phyloP scores from a whole-genome alignment of 2,888 invertebrate species.

The Nomada ferruginata region DNA sequence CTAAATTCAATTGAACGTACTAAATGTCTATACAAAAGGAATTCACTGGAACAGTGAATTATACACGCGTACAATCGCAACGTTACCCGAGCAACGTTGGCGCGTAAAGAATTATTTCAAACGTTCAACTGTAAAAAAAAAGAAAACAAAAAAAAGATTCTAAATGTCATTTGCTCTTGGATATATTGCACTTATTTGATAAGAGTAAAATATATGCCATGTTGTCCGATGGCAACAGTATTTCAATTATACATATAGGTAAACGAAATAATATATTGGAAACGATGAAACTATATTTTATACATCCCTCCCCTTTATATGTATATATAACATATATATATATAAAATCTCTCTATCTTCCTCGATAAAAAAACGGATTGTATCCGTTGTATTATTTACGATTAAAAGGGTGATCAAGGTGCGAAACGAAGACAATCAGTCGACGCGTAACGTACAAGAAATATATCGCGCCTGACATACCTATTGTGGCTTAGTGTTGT shows the following conservation, averaged over 20 bases:
- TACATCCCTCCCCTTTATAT: slow-evolving; percentile 63
- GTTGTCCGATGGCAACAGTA: not conserved
- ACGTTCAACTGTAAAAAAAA: not conserved
- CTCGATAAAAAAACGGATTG: slow-evolving; percentile 37
- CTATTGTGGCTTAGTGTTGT: slow-evolving; percentile 81
- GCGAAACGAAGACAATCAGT: slow-evolving; percentile 34
- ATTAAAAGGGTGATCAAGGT: slow-evolving; percentile 31
- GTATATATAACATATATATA: slow-evolving; percentile 24
- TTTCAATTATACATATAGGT: not conserved
- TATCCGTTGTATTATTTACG: slow-evolving; percentile 24
- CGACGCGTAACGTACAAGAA: slow-evolving; percentile 7
- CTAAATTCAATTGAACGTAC: not conserved
- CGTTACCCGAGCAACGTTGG: too few relatives aligned
- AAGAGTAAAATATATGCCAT: slow-evolving; percentile 23
- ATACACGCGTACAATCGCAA: slow-evolving; percentile 8
- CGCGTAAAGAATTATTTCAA: not conserved
- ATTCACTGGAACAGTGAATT: not conserved
- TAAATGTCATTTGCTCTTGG: slow-evolving; percentile 1
- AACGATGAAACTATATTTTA: slow-evolving; percentile 9
- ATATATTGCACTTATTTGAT: slow-evolving; percentile 61
- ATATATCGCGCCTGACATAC: slow-evolving; percentile 61
- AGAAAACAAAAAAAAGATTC: not conserved
- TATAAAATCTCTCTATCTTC: too few relatives aligned
- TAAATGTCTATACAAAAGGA: not conserved
- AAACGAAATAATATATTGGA: slow-evolving; percentile 8